phyloP scores from a whole-genome alignment of 2,797 vertebrate species.

The Malurus leucopterus region DNA sequence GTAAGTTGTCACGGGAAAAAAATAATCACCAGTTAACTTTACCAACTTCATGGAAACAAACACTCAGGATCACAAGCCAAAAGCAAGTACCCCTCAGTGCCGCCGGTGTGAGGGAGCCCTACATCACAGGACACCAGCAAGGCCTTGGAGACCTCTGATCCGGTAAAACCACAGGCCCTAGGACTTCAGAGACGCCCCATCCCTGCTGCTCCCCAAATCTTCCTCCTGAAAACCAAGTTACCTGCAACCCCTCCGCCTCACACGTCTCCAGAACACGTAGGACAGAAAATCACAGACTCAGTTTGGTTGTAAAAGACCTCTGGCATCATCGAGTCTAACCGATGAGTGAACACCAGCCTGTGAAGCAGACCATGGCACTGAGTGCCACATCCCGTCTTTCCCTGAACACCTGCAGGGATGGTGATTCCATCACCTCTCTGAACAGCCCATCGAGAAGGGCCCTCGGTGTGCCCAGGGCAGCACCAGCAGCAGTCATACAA shows the following conservation, averaged over 20 bases:
- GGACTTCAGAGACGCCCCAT: not conserved
- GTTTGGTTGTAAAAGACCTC: not conserved
- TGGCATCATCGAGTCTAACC: no score
- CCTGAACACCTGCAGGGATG: rapidly evolving
- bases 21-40: not conserved
- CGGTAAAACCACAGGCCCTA: rapidly evolving
- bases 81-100: rapidly evolving
- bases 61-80: no score
- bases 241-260: rapidly evolving
- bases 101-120: rapidly evolving
- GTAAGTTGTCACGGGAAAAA: no score
- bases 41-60: not conserved
- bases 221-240: rapidly evolving
- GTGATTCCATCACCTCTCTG: rapidly evolving
- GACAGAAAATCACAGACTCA: not conserved
- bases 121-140: rapidly evolving
- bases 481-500: rapidly evolving
- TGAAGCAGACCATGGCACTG: not conserved
- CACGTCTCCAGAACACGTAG: rapidly evolving
- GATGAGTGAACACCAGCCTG: not conserved
- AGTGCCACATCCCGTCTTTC: no score
- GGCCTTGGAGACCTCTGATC: not conserved
- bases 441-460: rapidly evolving
- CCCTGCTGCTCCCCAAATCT: rapidly evolving
- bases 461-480: rapidly evolving